phyloP scores from a whole-genome alignment of 2,113 vertebrate species.

The Uria aalge region DNA sequence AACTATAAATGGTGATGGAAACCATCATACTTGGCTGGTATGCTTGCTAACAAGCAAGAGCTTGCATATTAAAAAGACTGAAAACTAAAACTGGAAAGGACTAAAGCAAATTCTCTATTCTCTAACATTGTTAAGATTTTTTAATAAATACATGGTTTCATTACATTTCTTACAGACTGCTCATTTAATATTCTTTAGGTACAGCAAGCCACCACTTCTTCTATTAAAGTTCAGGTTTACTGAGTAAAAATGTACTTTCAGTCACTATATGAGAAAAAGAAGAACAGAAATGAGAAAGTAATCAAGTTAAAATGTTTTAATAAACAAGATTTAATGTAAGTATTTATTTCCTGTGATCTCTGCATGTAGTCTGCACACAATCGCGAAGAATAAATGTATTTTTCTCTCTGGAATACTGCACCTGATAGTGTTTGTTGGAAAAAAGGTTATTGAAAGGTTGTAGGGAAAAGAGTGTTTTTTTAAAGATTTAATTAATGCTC shows the following conservation, averaged over 20 bases:
- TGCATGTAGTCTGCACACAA: not conserved
- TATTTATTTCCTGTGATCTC: not conserved
- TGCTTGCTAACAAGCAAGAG: not conserved
- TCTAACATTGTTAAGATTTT: not conserved
- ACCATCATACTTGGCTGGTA: not conserved
- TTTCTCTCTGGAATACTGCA: not conserved
- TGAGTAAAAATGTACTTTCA: not conserved
- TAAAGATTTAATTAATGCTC: not conserved
- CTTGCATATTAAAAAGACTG: not conserved
- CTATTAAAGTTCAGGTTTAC: not conserved
- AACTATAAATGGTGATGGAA: not conserved
- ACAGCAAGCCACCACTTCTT: not conserved
- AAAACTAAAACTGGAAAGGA: not conserved
- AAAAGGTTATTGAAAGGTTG: not conserved
- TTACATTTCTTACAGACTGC: not conserved
- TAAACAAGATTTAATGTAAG: not conserved
- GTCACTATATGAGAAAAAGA: not conserved
- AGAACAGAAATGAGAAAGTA: not conserved
- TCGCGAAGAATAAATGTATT: not conserved
- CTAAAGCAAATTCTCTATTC: not conserved
- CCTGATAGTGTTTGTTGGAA: not conserved
- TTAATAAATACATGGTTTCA: not conserved
- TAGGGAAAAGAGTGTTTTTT: not conserved
- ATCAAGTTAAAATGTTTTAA: not conserved
- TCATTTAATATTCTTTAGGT: not conserved